phyloP scores from a whole-genome alignment of 1,140 invertebrate species.

The Prorops nasuta region DNA sequence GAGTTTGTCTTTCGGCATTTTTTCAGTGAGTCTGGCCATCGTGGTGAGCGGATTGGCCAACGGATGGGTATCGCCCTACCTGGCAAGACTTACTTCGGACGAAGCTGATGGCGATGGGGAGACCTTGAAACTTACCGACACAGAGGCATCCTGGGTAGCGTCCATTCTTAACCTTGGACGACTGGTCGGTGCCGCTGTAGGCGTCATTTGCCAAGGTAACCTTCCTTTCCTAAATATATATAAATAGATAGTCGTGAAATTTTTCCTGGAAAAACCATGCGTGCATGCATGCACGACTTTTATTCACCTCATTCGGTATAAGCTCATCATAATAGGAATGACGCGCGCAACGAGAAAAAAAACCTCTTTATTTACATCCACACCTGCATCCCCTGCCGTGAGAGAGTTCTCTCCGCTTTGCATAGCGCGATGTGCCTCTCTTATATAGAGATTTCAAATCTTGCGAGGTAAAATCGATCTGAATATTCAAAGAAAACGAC shows the following conservation, averaged over 20 bases:
- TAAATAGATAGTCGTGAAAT: too few relatives aligned
- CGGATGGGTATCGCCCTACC: conserved; percentile 53
- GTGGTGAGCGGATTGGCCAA: conserved; percentile 43
- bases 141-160: conserved; percentile 49
- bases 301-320: background rate
- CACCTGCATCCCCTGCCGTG: too few relatives aligned
- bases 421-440: too few relatives aligned
- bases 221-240: conserved; percentile 10
- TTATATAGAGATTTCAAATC: too few relatives aligned
- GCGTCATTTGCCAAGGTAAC: conserved; percentile 46
- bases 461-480: too few relatives aligned
- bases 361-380: too few relatives aligned
- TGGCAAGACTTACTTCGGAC: conserved; percentile 43
- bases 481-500: background rate
- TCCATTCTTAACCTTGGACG: conserved; percentile 49
- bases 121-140: conserved; percentile 33
- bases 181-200: conserved; percentile 37
- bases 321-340: background rate
- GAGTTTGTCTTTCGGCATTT: too few relatives aligned
- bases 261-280: too few relatives aligned
- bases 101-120: conserved; percentile 20
- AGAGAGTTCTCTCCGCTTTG: too few relatives aligned
- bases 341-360: background rate
- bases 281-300: background rate
- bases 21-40: conserved; percentile 43